A percentile compares a stretch with the other conserved stretches of the same genome.
Evolutionary conservation across 2,888 invertebrate genomes (phyloP).

Genomic region (Galerucella nymphaeae): DNA sequence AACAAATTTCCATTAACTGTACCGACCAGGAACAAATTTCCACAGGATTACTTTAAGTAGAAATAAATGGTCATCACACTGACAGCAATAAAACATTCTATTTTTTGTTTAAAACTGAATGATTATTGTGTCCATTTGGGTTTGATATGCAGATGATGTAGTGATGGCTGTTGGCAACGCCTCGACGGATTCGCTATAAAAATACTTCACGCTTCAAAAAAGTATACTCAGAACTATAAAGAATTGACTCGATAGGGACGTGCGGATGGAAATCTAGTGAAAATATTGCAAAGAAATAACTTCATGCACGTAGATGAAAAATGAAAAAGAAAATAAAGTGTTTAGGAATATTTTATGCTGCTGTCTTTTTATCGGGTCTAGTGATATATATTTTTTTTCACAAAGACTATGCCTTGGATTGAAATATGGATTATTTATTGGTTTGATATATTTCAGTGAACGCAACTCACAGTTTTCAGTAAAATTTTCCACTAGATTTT

Average conservation of each 20-base stretch:
- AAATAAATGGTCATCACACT: neutral
- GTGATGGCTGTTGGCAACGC: slow-evolving; percentile 9
- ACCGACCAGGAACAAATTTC: too few species aligned
- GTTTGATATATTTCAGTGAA: too few species aligned
- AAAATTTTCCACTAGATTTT: too few species aligned
- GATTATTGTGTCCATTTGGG: neutral
- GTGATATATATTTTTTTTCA: neutral
- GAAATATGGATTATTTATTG: too few species aligned
- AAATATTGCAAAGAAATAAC: slow-evolving; percentile 17
- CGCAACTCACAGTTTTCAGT: too few species aligned
- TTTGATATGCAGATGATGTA: slow-evolving; percentile 27
- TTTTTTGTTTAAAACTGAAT: neutral
- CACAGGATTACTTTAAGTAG: too few species aligned
- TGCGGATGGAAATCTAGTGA: slow-evolving; percentile 23
- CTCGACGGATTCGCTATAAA: neutral
- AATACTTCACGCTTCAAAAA: slow-evolving; percentile 1
- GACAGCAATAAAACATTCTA: neutral
- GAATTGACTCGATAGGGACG: slow-evolving; percentile 6
- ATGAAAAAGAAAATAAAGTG: neutral
- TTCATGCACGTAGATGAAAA: neutral
- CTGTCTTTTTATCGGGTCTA: neutral
- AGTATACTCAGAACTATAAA: neutral
- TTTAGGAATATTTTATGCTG: neutral
- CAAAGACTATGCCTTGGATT: too few species aligned
- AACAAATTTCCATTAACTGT: too few species aligned